Conservation (phyloP, 2,113 vertebrate species). For the Psilopsiagon aurifrons region DNA sequence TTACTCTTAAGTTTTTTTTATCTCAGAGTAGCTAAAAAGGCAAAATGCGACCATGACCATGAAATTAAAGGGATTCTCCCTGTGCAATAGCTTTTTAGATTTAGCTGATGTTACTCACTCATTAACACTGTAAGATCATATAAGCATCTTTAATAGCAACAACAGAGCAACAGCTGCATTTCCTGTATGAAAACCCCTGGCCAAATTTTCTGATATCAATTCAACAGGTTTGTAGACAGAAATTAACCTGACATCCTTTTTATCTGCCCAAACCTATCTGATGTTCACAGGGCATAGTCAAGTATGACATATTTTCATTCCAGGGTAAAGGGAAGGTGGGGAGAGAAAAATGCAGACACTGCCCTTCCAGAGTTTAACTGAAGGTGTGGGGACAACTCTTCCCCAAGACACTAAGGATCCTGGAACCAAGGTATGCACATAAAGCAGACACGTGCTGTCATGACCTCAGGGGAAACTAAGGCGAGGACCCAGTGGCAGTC, state of each 20-base stretch:
- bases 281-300: not conserved
- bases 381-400: not conserved
- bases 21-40: not conserved
- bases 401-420: not conserved
- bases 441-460: not conserved
- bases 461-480: not conserved
- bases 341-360: not conserved
- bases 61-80: not conserved
- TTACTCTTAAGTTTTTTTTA: not conserved
- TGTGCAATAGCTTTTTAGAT: not conserved
- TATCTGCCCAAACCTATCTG: not conserved
- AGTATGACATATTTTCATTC: not conserved
- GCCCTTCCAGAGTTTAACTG: not conserved
- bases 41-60: not conserved
- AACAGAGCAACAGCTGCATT: not conserved
- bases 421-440: not conserved
- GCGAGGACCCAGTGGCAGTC: not conserved
- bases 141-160: not conserved
- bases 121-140: not conserved
- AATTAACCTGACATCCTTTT: not conserved
- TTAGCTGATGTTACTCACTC: not conserved
- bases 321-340: not conserved
- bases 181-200: not conserved
- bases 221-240: not conserved
- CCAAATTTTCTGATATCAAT: not conserved